Conservation (phyloP, 2,797 vertebrate species). For the Catamblyrhynchus diadema region DNA sequence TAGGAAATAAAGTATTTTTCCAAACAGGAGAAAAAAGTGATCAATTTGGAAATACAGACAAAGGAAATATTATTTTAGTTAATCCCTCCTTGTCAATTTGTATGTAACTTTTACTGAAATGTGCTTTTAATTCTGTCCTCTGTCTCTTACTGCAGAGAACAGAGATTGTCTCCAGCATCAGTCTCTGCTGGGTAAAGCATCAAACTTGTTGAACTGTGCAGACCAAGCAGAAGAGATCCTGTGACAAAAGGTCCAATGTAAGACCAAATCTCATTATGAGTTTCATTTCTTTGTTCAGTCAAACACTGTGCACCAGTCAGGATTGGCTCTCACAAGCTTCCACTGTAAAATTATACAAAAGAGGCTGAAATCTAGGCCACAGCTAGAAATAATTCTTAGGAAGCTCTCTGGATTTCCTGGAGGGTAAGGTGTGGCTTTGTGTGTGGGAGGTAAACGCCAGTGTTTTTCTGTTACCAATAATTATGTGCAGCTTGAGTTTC, state of each 20-base stretch:
- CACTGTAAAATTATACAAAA: neutral
- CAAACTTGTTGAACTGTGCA: neutral
- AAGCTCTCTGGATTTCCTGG: constrained; percentile 42
- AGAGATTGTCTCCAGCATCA: neutral
- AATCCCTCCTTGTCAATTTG: neutral
- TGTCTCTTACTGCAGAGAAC: neutral
- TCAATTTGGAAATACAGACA: neutral
- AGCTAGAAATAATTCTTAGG: constrained; percentile 42
- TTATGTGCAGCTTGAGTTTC: constrained; percentile 47
- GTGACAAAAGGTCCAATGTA: neutral
- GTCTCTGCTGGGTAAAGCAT: neutral
- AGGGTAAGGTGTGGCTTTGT: constrained; percentile 47
- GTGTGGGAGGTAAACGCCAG: neutral
- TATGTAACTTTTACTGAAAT: neutral
- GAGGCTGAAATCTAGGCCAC: constrained; percentile 43
- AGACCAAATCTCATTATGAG: neutral
- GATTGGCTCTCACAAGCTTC: neutral
- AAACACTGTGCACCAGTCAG: neutral
- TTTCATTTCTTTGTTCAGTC: neutral
- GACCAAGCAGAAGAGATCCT: neutral
- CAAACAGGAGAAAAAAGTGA: neutral
- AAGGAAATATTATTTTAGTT: neutral
- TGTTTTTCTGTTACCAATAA: constrained; percentile 51
- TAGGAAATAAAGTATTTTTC: neutral
- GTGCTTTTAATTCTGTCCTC: neutral